A percentile compares a stretch with the other conserved stretches of the same genome.
phyloP scores from a whole-genome alignment of 2,888 invertebrate genomes.

The Neoscelio sp. region DNA sequence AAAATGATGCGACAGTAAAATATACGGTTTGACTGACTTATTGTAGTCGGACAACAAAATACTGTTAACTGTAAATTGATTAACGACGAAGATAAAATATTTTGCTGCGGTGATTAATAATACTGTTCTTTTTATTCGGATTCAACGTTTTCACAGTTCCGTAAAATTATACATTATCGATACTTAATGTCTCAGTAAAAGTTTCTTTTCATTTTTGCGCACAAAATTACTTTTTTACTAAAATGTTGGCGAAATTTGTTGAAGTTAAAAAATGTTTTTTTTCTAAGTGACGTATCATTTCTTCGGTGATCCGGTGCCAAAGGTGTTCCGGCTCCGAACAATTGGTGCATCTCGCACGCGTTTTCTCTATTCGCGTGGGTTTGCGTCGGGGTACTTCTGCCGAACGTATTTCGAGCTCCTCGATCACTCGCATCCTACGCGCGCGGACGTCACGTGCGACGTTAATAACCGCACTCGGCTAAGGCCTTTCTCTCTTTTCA shows the following conservation, averaged over 20 bases:
- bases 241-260: too few species aligned
- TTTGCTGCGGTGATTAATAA: conserved; percentile 47
- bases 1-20: conserved; percentile 50
- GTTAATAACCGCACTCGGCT: conserved; percentile 58
- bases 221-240: too few species aligned
- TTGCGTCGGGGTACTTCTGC: conserved; percentile 48
- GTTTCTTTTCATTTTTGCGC: too few species aligned
- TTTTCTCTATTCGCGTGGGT: conserved; percentile 52
- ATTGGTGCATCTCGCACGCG: conserved; percentile 41
- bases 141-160: too few species aligned
- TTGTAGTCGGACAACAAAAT: conserved; percentile 40
- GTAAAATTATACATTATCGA: too few species aligned
- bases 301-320: too few species aligned
- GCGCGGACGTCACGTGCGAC: conserved; percentile 54
- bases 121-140: not conserved
- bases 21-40: conserved; percentile 35
- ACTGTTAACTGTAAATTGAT: conserved; percentile 56
- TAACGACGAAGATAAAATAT: conserved; percentile 53
- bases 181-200: too few species aligned
- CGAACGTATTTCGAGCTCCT: conserved; percentile 61
- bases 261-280: too few species aligned
- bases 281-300: too few species aligned
- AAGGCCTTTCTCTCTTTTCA: conserved; percentile 60
- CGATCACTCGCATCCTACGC: conserved; percentile 60
- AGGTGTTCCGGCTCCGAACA: conserved; percentile 22